A percentile compares a stretch with the other conserved stretches of the same genome.
Conservation (phyloP, 92 coral and sea anemone species). For the Zoanthus solanderi region DNA sequence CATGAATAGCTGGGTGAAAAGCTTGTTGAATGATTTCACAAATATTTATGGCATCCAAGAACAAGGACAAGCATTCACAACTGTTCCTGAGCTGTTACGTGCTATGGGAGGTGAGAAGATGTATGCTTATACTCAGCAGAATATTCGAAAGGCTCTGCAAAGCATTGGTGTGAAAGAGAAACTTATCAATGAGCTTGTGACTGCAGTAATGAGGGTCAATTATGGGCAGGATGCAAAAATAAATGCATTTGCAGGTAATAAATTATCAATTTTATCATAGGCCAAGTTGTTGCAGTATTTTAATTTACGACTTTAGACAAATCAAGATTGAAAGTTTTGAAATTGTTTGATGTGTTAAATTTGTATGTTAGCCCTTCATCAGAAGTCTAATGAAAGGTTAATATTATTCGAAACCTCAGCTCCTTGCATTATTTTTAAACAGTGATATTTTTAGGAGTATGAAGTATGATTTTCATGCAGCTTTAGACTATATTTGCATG, state of each 20-base stretch:
- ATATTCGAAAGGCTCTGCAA: constrained; percentile 69
- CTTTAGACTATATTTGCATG: too few species aligned
- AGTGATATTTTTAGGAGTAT: too few species aligned
- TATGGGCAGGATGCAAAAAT: constrained; percentile 95
- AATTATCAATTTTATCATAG: too few species aligned
- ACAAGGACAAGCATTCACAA: constrained; percentile 63
- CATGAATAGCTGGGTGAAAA: constrained; percentile 74
- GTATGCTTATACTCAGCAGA: constrained; percentile 70
- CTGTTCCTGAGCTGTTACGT: constrained; percentile 77
- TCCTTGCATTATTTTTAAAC: too few species aligned
- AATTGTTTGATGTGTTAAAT: too few species aligned
- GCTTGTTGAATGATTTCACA: constrained; percentile 73
- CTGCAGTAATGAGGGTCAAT: constrained; percentile 91
- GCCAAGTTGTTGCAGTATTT: too few species aligned
- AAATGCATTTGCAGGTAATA: constrained; percentile 97
- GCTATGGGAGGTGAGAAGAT: constrained; percentile 92
- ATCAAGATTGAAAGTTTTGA: too few species aligned
- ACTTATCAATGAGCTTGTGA: constrained; percentile 88
- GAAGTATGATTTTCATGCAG: too few species aligned
- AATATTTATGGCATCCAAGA: constrained; percentile 84
- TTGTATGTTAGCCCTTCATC: too few species aligned
- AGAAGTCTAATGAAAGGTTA: too few species aligned
- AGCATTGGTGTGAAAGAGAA: constrained; percentile 76
- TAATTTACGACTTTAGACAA: too few species aligned
- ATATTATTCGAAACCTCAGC: too few species aligned